Percentiles rank a stretch among this genome's conserved stretches.
phyloP scores from a whole-genome alignment of 1,140 invertebrate genomes.

The Aricia agestis region DNA sequence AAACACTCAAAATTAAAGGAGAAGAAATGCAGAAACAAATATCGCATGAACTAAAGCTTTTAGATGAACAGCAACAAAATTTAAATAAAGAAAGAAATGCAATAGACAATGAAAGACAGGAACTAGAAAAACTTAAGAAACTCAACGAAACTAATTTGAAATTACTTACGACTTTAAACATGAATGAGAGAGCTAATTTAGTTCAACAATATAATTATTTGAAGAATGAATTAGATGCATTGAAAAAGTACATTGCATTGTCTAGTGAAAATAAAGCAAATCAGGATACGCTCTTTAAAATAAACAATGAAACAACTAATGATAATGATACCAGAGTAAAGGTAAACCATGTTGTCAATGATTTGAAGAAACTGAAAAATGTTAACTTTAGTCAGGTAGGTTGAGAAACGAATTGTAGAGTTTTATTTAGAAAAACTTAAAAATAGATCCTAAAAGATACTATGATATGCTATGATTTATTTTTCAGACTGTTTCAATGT shows the following conservation, averaged over 20 bases:
- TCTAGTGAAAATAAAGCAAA: not conserved
- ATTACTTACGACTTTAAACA: slow-evolving; percentile 17
- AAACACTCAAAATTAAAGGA: slow-evolving; percentile 40
- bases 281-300: not conserved
- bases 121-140: slow-evolving; percentile 40
- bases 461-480: not conserved
- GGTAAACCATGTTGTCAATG: slow-evolving; percentile 48
- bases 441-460: no score
- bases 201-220: slow-evolving; percentile 41
- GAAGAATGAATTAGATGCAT: slow-evolving; percentile 41
- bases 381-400: slow-evolving; percentile 60
- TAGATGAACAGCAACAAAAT: slow-evolving; percentile 44
- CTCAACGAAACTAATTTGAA: slow-evolving; percentile 25
- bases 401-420: slow-evolving; percentile 17
- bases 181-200: slow-evolving; percentile 35
- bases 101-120: slow-evolving; percentile 42
- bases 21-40: slow-evolving; percentile 59
- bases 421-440: not conserved
- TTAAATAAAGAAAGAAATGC: slow-evolving; percentile 54
- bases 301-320: slow-evolving; percentile 47
- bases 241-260: slow-evolving; percentile 42
- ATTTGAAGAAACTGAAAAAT: slow-evolving; percentile 63
- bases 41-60: slow-evolving; percentile 45
- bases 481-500: not conserved
- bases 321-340: slow-evolving; percentile 32